Base-by-base conservation (phyloP, 2,888 invertebrate genomes). In the Pristionchus fissidentatus region DNA sequence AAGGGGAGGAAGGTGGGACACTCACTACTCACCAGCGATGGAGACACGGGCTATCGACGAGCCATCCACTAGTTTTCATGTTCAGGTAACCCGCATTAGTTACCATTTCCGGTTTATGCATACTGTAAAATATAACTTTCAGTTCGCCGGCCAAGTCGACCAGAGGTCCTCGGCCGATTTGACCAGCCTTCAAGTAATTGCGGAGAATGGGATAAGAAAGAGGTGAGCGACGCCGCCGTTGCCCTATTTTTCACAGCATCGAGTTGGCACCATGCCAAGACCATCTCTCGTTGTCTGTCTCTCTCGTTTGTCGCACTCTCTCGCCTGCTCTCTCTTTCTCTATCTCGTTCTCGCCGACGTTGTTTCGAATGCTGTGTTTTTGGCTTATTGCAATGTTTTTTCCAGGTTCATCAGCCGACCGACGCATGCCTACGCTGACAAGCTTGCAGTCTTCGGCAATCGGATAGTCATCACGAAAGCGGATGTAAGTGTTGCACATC, bases 131-230 rank as follows among this genome's bases (percentile, higher is more conserved):
- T 3, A 3, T 38, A 29, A 66, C 35, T 1, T 77, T 77, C 32
- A 77, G 75, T 77, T 49, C 32, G 75, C 49, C n/a, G 75, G 75
- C n/a, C 75, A 77, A 77, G 32, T 77, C 29, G 75, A 77, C 49
- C 32, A 32, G 2, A 46, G 32, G 8, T 49, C 29, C 49, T 15
- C 49, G 19, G 10, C 49, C 10, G 13, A 10, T 19, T 19, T 19
- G 49, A 49, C 29, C 19, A 49, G 29, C 19, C 75, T 77, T 49
- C 46, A 49, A 32, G 75, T 77, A 8, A 19, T 77, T n/a, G 49
- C 32, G 15, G 49, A 77, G 49, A 77, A 77, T 49, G 75, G 75
- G 49, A 43, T 70, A 2, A 29, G 70, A 10, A 70, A 70, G 7
- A 70, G 70, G 70, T 41, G 2, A 32, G 66, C 7, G n/a, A n/a